phyloP scores from a whole-genome alignment of 2,797 vertebrate species.

The Sebastes trivittatus region DNA sequence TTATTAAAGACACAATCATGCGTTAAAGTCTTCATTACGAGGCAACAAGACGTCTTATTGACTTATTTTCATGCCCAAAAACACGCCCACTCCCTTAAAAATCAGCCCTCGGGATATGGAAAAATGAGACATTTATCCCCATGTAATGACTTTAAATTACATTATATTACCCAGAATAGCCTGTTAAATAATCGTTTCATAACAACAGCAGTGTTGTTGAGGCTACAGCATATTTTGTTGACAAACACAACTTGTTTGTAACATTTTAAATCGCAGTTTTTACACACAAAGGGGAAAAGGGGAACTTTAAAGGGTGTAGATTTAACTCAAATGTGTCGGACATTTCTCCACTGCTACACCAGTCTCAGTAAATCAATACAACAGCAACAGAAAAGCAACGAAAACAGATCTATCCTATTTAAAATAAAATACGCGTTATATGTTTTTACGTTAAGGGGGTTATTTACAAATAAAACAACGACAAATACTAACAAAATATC shows the following conservation, averaged over 20 bases:
- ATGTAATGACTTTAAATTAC: background rate
- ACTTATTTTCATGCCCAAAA: slow-evolving; percentile 36
- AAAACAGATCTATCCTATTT: background rate
- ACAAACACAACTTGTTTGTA: background rate
- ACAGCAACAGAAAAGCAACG: background rate
- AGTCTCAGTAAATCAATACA: slow-evolving; percentile 11
- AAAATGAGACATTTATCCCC: slow-evolving; percentile 48
- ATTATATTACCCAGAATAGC: background rate
- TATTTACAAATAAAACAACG: background rate
- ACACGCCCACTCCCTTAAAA: slow-evolving; percentile 73
- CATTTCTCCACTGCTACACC: background rate
- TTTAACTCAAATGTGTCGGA: background rate
- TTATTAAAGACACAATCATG: background rate
- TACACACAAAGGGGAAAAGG: background rate
- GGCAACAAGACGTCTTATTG: background rate
- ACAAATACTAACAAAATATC: rapidly evolving
- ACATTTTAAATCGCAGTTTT: background rate
- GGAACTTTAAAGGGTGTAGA: rapidly evolving
- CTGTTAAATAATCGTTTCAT: background rate
- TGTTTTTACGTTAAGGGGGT: rapidly evolving
- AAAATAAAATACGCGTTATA: background rate
- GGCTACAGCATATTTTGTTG: background rate
- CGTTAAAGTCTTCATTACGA: background rate
- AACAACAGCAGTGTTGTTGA: background rate
- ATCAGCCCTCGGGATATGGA: slow-evolving; percentile 46